Percentiles rank a stretch among this genome's conserved stretches.
Evolutionary conservation across 1,140 invertebrate species (phyloP).

Genomic region (Cotesia vestalis): DNA sequence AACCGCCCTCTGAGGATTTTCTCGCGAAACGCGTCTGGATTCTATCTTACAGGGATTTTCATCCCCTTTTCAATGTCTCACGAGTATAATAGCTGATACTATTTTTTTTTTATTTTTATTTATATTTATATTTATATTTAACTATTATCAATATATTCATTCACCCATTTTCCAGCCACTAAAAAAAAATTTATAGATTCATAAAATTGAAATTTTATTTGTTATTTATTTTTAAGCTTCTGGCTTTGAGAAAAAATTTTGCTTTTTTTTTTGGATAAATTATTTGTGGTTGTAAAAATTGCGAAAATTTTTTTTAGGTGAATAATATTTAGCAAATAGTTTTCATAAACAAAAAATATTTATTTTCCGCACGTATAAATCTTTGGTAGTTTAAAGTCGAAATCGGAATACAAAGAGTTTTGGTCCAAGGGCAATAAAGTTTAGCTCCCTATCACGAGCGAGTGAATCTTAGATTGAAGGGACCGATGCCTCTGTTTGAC

Average conservation of each 20-base stretch:
- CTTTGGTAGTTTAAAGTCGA: background rate
- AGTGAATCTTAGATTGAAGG: constrained; percentile 43
- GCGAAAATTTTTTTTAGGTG: no score
- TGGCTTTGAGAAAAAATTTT: no score
- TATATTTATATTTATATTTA: constrained; percentile 7
- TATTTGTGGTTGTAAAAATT: no score
- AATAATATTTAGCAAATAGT: no score
- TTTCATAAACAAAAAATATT: background rate
- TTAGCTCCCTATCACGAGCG: constrained; percentile 25
- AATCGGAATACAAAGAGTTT: constrained; percentile 15
- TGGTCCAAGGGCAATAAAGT: constrained; percentile 34
- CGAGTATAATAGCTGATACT: background rate
- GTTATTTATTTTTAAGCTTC: no score
- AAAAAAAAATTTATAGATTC: no score
- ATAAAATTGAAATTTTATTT: no score
- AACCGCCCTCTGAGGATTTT: constrained; percentile 29
- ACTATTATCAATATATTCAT: constrained; percentile 3
- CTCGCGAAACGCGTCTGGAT: constrained; percentile 29
- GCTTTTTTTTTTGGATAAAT: no score
- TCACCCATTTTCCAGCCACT: no score
- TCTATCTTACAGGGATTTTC: constrained; percentile 26
- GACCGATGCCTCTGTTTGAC: constrained; percentile 48
- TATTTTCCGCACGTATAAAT: background rate
- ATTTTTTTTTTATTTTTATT: background rate
- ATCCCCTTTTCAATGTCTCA: background rate